Evolutionary conservation across 1,140 invertebrate species (phyloP), one percentile per base, ranked within the genome.

Genomic region (Monochamus saltuarius): DNA sequence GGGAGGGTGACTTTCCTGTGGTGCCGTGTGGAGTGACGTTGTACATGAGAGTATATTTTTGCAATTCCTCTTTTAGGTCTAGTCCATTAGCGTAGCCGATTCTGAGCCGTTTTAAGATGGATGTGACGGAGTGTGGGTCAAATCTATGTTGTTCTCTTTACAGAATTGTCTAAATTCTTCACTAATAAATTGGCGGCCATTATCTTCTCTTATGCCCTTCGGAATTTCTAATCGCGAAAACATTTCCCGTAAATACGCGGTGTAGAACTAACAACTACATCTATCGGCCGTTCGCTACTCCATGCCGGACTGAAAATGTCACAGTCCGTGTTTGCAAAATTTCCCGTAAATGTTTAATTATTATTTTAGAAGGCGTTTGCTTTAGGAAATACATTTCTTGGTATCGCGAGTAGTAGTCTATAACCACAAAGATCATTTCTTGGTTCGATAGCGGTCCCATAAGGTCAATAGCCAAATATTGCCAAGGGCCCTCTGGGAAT

Each of bases 21-120:
- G 66, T 62, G 4, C 68, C 59, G 54, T 74, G 73, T 1, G 69
- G 71, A 16, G 73, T 75, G 14, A 59, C 57, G n/a, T 69, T 72
- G 47, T 76, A 76, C 72, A 74, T 75, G 14, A 71, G 57, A 1
- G 73, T 42, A 56, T 70, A 75, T 10, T 68, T 61, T 7, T 55
- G 34, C 34, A 73, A 29, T 43, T 59, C 61, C 14, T 68, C 55
- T 61, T 67, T 54, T 51, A 50, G 66, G 47, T 71, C 55, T 22
- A 39, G 10, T 42, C 2, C 11, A 11, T 16, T 42, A 8, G 6
- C 1, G 2, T 42, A 11, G 39, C 9, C 1, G 4, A 60, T 47
- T 13, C 54, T 36, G 9, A 49, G 50, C 6, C 61, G 1, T 54
- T 60, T 60, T 19, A 52, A 29, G 17, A 59, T 59, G 1, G 51